phyloP scores from a whole-genome alignment of 2,888 invertebrate species.

The Clunio marinus region DNA sequence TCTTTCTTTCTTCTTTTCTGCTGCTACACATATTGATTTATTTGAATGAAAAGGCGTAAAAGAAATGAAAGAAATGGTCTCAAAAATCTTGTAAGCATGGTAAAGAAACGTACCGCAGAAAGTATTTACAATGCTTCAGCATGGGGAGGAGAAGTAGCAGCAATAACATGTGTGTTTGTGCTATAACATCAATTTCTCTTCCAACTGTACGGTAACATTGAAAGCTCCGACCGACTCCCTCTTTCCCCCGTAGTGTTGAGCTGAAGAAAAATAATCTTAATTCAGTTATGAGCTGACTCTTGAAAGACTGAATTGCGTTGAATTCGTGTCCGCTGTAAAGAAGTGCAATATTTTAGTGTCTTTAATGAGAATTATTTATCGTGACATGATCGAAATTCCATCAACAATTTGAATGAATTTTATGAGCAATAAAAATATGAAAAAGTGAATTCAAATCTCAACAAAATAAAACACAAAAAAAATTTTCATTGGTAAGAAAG shows the following conservation, averaged over 20 bases:
- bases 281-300: conserved; percentile 36
- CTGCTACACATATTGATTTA: conserved; percentile 10
- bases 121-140: not conserved
- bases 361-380: too few species aligned
- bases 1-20: too few species aligned
- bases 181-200: conserved; percentile 1
- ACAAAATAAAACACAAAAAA: too few species aligned
- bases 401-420: too few species aligned
- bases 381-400: too few species aligned
- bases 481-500: too few species aligned
- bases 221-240: not conserved
- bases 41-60: not conserved
- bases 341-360: conserved; percentile 16
- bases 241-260: not conserved
- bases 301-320: conserved; percentile 18
- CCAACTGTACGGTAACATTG: not conserved
- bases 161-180: too few species aligned
- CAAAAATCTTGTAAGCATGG: not conserved
- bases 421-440: too few species aligned
- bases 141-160: not conserved
- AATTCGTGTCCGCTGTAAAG: not conserved
- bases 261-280: conserved; percentile 19
- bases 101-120: not conserved
- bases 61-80: not conserved
- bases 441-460: too few species aligned